Percentiles rank a stretch among this genome's conserved stretches.
Conservation (phyloP, 2,888 invertebrate genomes). For the Spodoptera exigua region DNA sequence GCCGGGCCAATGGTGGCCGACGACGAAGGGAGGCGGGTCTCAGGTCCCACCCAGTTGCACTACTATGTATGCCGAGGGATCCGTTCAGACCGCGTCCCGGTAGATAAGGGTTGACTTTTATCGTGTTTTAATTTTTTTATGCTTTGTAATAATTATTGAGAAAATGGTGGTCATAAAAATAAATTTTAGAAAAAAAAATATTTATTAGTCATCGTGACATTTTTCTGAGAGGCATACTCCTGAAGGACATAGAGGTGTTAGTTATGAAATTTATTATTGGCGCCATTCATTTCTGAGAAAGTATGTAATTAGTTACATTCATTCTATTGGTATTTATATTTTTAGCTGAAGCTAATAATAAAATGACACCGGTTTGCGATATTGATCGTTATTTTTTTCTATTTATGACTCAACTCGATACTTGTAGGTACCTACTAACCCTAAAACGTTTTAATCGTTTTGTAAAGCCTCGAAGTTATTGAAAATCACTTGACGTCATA, state of each 20-base stretch:
- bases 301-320: conserved; percentile 8
- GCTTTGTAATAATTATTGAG: conserved; percentile 24
- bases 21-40: conserved; percentile 71
- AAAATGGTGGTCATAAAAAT: conserved; percentile 15
- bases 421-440: conserved; percentile 16
- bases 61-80: conserved; percentile 71
- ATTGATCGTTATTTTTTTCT: conserved; percentile 6
- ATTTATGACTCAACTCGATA: conserved; percentile 20
- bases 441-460: conserved; percentile 14
- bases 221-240: conserved; percentile 7
- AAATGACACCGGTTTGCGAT: neutral
- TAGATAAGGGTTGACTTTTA: conserved; percentile 74
- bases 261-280: conserved; percentile 7
- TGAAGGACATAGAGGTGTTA: conserved; percentile 12
- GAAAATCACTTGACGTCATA: conserved; percentile 28
- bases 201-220: neutral
- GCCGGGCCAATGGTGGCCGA: conserved; percentile 74
- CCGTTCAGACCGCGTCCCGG: conserved; percentile 59
- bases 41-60: conserved; percentile 73
- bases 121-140: conserved; percentile 57
- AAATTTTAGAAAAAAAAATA: conserved; percentile 14
- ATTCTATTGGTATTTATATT: conserved; percentile 2
- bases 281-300: conserved; percentile 8
- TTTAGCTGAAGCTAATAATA: neutral
- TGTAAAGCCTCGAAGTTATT: conserved; percentile 2